Evolutionary conservation across 1,140 invertebrate genomes (phyloP).

Genomic region (Lordiphosa clarofinis): DNA sequence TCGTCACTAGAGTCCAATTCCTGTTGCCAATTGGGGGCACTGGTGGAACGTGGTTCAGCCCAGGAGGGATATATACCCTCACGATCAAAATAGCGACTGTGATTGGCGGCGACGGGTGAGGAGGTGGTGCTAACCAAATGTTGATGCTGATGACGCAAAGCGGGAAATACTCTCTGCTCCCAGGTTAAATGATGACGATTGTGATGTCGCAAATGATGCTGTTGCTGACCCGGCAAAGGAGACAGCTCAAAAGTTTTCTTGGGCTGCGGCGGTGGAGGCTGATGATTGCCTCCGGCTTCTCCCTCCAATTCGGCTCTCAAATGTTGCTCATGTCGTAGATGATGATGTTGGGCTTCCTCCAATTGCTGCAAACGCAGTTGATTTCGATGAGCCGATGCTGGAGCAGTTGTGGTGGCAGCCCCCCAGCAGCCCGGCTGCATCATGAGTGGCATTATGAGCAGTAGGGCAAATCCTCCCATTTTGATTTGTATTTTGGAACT

Average conservation of each 20-base stretch:
- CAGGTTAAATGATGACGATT: constrained; percentile 61
- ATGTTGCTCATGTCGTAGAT: constrained; percentile 61
- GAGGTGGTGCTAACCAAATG: constrained; percentile 28
- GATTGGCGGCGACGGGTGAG: constrained; percentile 17
- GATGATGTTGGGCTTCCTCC: constrained; percentile 61
- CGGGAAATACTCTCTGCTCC: constrained; percentile 57
- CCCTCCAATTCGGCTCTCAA: constrained; percentile 53
- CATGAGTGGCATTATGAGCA: constrained; percentile 18
- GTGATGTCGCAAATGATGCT: constrained; percentile 64
- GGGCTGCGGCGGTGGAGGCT: constrained; percentile 12
- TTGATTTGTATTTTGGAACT: constrained; percentile 6
- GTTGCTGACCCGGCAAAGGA: constrained; percentile 35
- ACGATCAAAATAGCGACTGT: constrained; percentile 54
- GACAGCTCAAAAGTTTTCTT: constrained; percentile 14
- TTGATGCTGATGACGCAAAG: constrained; percentile 42
- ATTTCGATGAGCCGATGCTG: constrained; percentile 13
- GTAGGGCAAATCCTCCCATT: constrained; percentile 5
- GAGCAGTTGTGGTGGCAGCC: constrained; percentile 28
- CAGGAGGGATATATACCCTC: constrained; percentile 53
- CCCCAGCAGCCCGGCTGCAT: constrained; percentile 17
- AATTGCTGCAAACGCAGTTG: constrained; percentile 51
- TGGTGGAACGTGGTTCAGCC: constrained; percentile 45
- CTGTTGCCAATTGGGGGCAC: constrained; percentile 60
- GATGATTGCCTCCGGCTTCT: constrained; percentile 10
- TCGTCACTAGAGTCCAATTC: constrained; percentile 35